Percentiles rank a stretch among this genome's conserved stretches.
Conservation (phyloP, 2,888 invertebrate species). For the Aleiodes alternator region DNA sequence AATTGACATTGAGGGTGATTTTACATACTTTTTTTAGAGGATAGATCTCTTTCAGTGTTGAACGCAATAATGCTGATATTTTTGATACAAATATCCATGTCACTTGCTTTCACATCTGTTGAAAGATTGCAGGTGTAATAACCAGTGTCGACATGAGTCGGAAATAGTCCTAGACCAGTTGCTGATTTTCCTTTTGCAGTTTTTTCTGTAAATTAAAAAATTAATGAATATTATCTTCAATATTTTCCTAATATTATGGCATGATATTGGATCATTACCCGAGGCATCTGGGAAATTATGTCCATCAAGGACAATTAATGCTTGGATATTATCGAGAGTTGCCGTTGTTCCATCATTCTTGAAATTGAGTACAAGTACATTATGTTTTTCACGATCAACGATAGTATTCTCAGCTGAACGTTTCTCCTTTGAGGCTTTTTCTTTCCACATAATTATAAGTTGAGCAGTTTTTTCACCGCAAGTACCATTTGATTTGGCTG, state of each 20-base stretch:
- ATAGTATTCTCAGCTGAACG: neutral
- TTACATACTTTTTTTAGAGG: conserved; percentile 55
- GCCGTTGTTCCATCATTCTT: conserved; percentile 51
- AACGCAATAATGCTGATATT: conserved; percentile 59
- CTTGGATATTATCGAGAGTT: conserved; percentile 52
- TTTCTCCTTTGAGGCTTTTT: conserved; percentile 32
- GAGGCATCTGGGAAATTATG: conserved; percentile 47
- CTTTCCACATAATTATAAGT: conserved; percentile 50
- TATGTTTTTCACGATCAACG: conserved; percentile 28
- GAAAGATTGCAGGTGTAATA: conserved; percentile 52
- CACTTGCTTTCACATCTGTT: conserved; percentile 39
- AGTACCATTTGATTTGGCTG: conserved; percentile 46
- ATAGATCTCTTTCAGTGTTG: conserved; percentile 49
- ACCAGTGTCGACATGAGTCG: conserved; percentile 44
- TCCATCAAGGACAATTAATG: conserved; percentile 50
- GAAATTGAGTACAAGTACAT: conserved; percentile 52
- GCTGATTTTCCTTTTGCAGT: conserved; percentile 45
- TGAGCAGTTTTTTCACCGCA: conserved; percentile 47
- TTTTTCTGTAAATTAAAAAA: conserved; percentile 43
- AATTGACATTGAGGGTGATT: neutral
- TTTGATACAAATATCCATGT: conserved; percentile 52
- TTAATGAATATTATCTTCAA: neutral
- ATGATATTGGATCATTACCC: conserved; percentile 48
- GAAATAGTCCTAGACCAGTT: conserved; percentile 54
- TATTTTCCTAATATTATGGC: neutral